Conservation (phyloP, 2,797 vertebrate genomes). For the Notolabrus celidotus region DNA sequence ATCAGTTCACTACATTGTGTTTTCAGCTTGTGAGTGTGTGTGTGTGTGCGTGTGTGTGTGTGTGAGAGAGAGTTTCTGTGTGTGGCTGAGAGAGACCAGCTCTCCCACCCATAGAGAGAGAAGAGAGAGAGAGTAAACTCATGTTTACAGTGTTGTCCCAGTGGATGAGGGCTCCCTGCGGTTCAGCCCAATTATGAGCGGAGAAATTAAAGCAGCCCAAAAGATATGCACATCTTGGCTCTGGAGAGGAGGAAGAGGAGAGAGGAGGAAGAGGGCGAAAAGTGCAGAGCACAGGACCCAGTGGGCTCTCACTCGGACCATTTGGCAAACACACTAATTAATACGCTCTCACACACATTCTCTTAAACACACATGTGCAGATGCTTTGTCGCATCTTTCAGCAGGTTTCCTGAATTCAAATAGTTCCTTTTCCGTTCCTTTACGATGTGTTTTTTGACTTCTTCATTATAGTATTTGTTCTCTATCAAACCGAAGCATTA, state of each 20-base stretch:
- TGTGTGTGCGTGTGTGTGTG: slow-evolving; percentile 26
- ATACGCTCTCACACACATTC: slow-evolving; percentile 26
- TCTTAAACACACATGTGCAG: slow-evolving; percentile 3
- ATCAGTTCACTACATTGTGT: slow-evolving; percentile 67
- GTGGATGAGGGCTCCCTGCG: slow-evolving; percentile 68
- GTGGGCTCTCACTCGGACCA: slow-evolving; percentile 69
- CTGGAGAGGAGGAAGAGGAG: slow-evolving; percentile 59
- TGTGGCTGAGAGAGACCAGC: slow-evolving; percentile 22
- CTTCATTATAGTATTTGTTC: slow-evolving; percentile 63
- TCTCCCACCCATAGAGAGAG: slow-evolving; percentile 56
- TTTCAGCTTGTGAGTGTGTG: slow-evolving; percentile 22
- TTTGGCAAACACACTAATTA: slow-evolving; percentile 78
- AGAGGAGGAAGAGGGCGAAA: slow-evolving; percentile 62
- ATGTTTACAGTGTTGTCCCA: slow-evolving; percentile 76
- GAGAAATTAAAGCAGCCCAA: slow-evolving; percentile 80
- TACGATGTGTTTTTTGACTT: slow-evolving; percentile 56
- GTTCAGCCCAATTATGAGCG: slow-evolving; percentile 80
- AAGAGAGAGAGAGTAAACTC: slow-evolving; percentile 50
- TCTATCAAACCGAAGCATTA: slow-evolving; percentile 50
- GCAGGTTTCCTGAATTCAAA: slow-evolving; percentile 45
- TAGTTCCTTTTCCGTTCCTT: slow-evolving; percentile 53
- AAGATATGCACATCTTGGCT: slow-evolving; percentile 72
- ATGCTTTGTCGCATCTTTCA: slow-evolving; percentile 51
- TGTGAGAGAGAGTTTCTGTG: background rate
- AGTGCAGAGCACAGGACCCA: slow-evolving; percentile 75